Conservation (phyloP, 2,113 vertebrate genomes). For the Prunella himalayana region DNA sequence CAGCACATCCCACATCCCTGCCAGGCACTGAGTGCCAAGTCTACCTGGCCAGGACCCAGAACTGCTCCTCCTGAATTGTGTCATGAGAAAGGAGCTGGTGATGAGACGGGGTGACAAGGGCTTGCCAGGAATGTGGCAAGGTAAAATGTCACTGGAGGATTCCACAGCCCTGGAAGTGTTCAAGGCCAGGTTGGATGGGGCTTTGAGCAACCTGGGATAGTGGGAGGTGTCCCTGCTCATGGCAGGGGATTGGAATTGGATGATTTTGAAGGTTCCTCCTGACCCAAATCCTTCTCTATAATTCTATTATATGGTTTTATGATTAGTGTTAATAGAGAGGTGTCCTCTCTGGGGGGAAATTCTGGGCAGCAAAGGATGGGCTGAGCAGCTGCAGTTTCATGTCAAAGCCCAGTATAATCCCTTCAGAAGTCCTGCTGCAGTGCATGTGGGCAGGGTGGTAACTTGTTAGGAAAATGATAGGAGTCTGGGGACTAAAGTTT, state of each 20-base stretch:
- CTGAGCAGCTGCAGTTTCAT: not conserved
- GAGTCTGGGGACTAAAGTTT: not conserved
- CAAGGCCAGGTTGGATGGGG: not conserved
- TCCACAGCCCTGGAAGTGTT: not conserved
- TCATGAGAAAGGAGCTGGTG: not conserved
- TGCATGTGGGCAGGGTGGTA: not conserved
- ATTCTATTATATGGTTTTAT: not conserved
- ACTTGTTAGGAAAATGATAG: not conserved
- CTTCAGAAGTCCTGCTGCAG: not conserved
- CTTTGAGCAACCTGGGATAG: not conserved
- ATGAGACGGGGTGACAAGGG: not conserved
- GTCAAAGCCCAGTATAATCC: not conserved
- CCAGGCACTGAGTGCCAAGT: slow-evolving; percentile 25
- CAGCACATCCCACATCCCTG: not conserved
- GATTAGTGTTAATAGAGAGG: not conserved
- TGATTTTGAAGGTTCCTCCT: not conserved
- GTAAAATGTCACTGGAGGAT: not conserved
- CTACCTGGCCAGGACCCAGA: slow-evolving; percentile 44
- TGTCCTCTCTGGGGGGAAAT: not conserved
- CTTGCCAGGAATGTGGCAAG: slow-evolving; percentile 23
- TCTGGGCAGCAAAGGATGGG: not conserved
- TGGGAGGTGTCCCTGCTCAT: not conserved
- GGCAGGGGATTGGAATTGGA: not conserved
- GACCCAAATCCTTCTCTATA: not conserved
- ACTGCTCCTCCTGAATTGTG: not conserved